A percentile compares a stretch with the other conserved stretches of the same genome.
These are phyloP conservation scores for Hymenopus coronatus DNA, from an alignment of 2,888 invertebrate genomes.

Conservation along the genomic window DNA sequence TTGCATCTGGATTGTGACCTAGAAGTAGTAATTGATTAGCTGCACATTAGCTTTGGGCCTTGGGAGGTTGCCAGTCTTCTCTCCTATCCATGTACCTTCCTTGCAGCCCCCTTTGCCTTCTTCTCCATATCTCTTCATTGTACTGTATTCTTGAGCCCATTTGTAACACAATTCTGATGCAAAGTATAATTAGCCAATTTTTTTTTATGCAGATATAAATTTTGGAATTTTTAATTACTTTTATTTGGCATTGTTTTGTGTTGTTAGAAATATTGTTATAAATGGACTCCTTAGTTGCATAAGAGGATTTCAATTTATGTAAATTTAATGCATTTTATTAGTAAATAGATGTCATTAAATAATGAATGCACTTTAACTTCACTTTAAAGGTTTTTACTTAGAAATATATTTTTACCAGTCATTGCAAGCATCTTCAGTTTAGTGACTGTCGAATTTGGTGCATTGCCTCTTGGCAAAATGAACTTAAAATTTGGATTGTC, in stretches of 20 bases:
- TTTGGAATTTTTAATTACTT: not conserved
- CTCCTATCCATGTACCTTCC: not conserved
- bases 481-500: too few species aligned
- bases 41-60: slow-evolving; percentile 20
- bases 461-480: too few species aligned
- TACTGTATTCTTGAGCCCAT: not conserved
- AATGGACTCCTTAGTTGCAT: not conserved
- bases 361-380: too few species aligned
- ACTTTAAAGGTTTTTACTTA: too few species aligned
- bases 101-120: not conserved
- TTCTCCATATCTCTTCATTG: not conserved
- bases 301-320: not conserved
- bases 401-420: too few species aligned
- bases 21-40: not conserved
- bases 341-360: not conserved
- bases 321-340: not conserved
- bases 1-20: not conserved
- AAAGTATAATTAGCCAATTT: not conserved
- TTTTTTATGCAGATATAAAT: not conserved
- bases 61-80: slow-evolving; percentile 6
- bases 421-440: too few species aligned
- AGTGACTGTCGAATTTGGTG: too few species aligned
- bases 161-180: not conserved
- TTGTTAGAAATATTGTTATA: not conserved
- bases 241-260: not conserved